phyloP scores from a whole-genome alignment of 2,888 invertebrate genomes.

The Amorpha juglandis region DNA sequence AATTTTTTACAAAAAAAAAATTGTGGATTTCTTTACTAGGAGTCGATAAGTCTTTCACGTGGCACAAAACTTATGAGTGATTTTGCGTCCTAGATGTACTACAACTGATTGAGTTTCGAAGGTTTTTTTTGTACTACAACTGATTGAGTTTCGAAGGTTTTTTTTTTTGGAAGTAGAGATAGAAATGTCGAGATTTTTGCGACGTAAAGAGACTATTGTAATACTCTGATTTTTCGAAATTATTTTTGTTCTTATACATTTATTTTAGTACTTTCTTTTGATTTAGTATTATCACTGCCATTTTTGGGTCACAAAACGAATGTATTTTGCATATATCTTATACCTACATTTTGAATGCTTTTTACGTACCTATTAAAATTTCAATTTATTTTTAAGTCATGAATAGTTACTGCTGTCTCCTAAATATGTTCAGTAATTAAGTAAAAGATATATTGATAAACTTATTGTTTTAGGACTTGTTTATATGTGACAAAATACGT shows the following conservation, averaged over 20 bases:
- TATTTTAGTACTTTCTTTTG: not conserved
- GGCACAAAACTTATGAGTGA: not conserved
- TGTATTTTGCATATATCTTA: not conserved
- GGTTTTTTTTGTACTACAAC: too few species aligned
- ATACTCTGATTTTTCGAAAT: not conserved
- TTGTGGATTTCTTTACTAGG: not conserved
- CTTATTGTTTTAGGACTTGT: too few species aligned
- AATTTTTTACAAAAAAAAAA: not conserved
- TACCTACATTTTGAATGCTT: not conserved
- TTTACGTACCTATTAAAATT: not conserved
- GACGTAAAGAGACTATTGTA: not conserved
- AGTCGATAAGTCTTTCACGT: not conserved
- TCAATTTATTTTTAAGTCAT: not conserved
- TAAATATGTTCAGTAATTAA: not conserved
- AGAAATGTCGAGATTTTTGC: not conserved
- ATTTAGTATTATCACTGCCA: constrained; percentile 16
- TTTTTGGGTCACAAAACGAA: not conserved
- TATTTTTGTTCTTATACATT: not conserved
- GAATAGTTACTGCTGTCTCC: not conserved
- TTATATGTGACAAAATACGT: too few species aligned
- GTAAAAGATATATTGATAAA: too few species aligned
- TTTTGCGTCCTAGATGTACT: too few species aligned
- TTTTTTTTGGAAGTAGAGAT: too few species aligned
- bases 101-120: too few species aligned
- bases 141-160: too few species aligned